Evolutionary conservation across 2,888 invertebrate genomes (phyloP), one percentile per base, ranked within the genome.

Genomic region (Cephus spinipes): DNA sequence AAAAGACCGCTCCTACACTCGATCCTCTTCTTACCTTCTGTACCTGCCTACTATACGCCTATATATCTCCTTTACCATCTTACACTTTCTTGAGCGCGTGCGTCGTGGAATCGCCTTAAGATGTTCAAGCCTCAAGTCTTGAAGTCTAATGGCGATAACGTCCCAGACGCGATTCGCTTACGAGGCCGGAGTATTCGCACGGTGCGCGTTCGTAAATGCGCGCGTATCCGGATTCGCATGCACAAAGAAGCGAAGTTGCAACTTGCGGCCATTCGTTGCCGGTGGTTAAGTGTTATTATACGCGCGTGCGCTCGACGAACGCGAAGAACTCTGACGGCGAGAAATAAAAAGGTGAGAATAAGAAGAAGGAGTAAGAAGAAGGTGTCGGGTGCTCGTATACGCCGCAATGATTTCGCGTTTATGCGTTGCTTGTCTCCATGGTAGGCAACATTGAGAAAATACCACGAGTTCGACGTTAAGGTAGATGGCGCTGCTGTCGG

Each of bases 221-320:
- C 23, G 55, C 23, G 55, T 23, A 55, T 55, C 55, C 55, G 55
- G 55, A 55, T 23, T 55, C 55, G 55, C 55, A 9, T 55, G 78
- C 74, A 85, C 84, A 83, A 83, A 84, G 86, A 84, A 84, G 81
- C 74, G 77, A 85, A 81, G 84, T 82, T 83, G 83, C 86, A 83
- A 86, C 79, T 85, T 81, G 81, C 81, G 85, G 83, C 80, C 73
- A 78, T 84, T 85, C 83, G 77, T 74, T 68, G 83, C 77, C 82
- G 83, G 83, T 79, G 85, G 86, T 85, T 85, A 84, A 85, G 83
- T 79, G 85, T 85, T 85, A 86, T 85, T 85, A 85, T 84, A 86
- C 86, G 86, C 85, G 85, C 69, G 40, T 82, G 74, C 74, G 35
- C 71, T 33, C 31, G 11, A 71, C 11, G 71, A 33, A 31, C 71